These are phyloP conservation scores for Perizoma affinitatum DNA, from an alignment of 2,888 invertebrate species.

Conservation along the genomic window DNA sequence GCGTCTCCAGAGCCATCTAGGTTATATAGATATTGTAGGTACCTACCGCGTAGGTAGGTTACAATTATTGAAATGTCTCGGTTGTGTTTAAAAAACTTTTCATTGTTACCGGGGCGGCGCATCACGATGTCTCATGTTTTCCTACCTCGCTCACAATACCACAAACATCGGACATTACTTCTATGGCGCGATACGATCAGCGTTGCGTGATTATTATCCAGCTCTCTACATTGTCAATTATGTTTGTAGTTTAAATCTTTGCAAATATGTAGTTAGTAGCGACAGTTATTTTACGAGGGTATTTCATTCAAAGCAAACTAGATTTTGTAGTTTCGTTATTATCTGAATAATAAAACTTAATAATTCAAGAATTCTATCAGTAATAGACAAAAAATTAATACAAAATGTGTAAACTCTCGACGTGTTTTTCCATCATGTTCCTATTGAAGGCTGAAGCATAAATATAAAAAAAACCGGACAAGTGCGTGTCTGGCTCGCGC, in stretches of 20 bases:
- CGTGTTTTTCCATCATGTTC: too few relatives aligned
- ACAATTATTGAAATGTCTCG: slow-evolving; percentile 55
- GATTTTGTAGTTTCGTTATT: slow-evolving; percentile 7
- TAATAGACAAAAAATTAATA: too few relatives aligned
- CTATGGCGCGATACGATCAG: slow-evolving; percentile 52
- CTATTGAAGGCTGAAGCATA: too few relatives aligned
- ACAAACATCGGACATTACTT: slow-evolving; percentile 60
- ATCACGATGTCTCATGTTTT: slow-evolving; percentile 62
- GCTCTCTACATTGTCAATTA: slow-evolving; percentile 52
- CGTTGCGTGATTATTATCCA: slow-evolving; percentile 54
- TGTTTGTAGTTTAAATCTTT: slow-evolving; percentile 45
- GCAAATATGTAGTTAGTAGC: slow-evolving; percentile 28
- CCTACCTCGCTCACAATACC: slow-evolving; percentile 59
- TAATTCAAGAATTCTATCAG: too few relatives aligned
- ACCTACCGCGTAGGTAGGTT: too few relatives aligned
- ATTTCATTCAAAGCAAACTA: slow-evolving; percentile 13
- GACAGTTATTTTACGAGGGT: slow-evolving; percentile 37
- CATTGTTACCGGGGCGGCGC: slow-evolving; percentile 61
- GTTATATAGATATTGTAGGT: too few relatives aligned
- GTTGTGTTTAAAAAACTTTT: slow-evolving; percentile 62
- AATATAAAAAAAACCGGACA: too few relatives aligned
- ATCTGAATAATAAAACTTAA: too few relatives aligned
- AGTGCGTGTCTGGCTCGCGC: too few relatives aligned
- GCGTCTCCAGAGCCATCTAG: too few relatives aligned
- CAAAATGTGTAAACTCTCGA: too few relatives aligned